A percentile compares a stretch with the other conserved stretches of the same genome.
Evolutionary conservation across 2,113 vertebrate species (phyloP).

Genomic region (Columba livia): DNA sequence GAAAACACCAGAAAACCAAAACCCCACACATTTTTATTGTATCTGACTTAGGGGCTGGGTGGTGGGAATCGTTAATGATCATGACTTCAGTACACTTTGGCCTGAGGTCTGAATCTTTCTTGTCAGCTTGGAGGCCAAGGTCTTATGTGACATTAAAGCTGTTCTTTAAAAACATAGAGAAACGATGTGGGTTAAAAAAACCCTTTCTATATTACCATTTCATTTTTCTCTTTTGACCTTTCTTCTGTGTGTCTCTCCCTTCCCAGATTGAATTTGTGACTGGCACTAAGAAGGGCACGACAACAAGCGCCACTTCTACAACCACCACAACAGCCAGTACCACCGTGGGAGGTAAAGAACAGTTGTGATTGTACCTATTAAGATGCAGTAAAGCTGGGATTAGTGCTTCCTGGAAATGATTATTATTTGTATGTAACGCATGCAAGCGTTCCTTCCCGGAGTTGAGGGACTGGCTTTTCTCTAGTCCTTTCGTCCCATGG

Average conservation of each 20-base stretch:
- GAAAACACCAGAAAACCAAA: too few species aligned
- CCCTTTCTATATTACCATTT: neutral
- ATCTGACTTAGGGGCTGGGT: neutral
- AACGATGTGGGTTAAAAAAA: neutral
- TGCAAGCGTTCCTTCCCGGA: neutral
- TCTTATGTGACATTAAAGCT: neutral
- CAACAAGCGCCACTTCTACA: constrained; percentile 82
- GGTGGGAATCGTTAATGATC: neutral
- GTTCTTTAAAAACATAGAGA: neutral
- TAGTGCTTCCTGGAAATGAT: neutral
- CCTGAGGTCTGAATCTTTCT: neutral
- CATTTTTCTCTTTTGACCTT: neutral
- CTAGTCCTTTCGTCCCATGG: neutral
- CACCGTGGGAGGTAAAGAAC: constrained; percentile 87
- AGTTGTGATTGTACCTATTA: neutral
- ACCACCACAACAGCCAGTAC: constrained; percentile 86
- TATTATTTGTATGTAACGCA: neutral
- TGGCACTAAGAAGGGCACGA: constrained; percentile 94
- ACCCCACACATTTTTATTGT: neutral
- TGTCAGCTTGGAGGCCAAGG: neutral
- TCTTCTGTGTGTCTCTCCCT: neutral
- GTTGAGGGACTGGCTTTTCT: neutral
- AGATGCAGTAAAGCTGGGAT: neutral
- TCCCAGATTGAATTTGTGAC: constrained; percentile 97
- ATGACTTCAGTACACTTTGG: neutral